phyloP scores from a whole-genome alignment of 2,113 vertebrate genomes.

The Sus scrofa region T2T-Sscrofa CM000824.6:178810501-178811000 shows the following conservation, averaged over 20 bases:
- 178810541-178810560: background rate
- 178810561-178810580: background rate
- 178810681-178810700: background rate
- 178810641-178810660: slow-evolving; percentile 30
- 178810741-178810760: background rate
- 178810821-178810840: background rate
- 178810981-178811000: background rate
- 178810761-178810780: background rate
- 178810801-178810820: background rate
- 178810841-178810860: background rate
- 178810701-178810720: background rate
- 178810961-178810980: background rate
- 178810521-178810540: background rate
- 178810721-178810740: background rate
- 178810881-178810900: too few relatives aligned
- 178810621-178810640: background rate
- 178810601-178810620: background rate
- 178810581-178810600: background rate
- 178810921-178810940: background rate
- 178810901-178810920: background rate
- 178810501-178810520: background rate
- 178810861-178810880: too few relatives aligned
- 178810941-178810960: background rate
- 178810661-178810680: background rate
- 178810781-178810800: background rate